Base-by-base conservation (phyloP, 2,888 invertebrate species). In the Pollenia griseotomentosa region DNA sequence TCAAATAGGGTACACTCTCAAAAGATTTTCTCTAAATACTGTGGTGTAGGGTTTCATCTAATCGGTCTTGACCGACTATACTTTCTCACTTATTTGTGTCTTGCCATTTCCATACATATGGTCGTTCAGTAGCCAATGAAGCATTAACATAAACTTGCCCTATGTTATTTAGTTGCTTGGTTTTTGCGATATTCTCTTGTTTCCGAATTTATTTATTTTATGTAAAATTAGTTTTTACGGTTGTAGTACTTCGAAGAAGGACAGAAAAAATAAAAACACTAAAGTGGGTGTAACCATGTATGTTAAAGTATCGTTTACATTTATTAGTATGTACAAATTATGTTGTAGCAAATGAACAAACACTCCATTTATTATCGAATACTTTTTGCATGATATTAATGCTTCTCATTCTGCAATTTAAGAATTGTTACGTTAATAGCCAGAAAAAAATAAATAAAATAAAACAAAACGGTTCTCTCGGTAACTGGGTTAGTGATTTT, bases 91-190 rank as follows among this genome's bases (percentile, higher is more conserved):
- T n/a, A n/a, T n/a, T n/a, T n/a, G 1, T 3, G 4, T 33, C 33
- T 33, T 65, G 12, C n/a, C 42, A 61, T 61, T 66, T 16, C 33
- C 51, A 51, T 51, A 53, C 33, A 68, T 53, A 68, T 53, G 16
- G 68, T n/a, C 68, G 53, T 53, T 68, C 68, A 68, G 40, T 53
- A 68, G 51, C 68, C 68, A 68, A 68, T 68, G 68, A 68, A 68
- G 68, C 51, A 68, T 68, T 68, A 16, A 68, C 53, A 68, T 66
- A 68, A 68, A 68, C 51, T 68, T 51, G 40, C 51, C 40, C 51
- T 33, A 12, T 66, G 48, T 48, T 66, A 68, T 68, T 68, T 68
- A 68, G 23, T 68, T 51, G 40, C 33, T 51, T 68, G 10, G 19
- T 66, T 66, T 68, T 68, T 68, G n/a, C 51, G 4, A 68, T 68